Percentiles rank a stretch among this genome's conserved stretches.
phyloP scores from a whole-genome alignment of 2,797 vertebrate species.

The Melanotaenia trifasciata region DNA sequence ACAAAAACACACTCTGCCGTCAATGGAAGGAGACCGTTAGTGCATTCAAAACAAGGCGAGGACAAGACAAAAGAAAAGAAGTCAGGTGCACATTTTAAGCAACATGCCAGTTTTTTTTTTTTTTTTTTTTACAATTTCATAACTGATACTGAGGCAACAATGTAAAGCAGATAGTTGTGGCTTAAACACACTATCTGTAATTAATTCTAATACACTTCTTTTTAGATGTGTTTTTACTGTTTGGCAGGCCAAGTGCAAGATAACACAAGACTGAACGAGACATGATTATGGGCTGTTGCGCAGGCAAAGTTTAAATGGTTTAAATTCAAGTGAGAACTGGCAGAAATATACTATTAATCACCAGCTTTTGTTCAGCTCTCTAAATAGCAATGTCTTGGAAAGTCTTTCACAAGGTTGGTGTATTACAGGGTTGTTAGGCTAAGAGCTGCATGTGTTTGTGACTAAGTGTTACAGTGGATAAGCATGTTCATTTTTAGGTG shows the following conservation, averaged over 20 bases:
- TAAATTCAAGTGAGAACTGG: slow-evolving; percentile 80
- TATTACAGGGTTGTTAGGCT: slow-evolving; percentile 22
- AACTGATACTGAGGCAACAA: slow-evolving; percentile 65
- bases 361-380: slow-evolving; percentile 72
- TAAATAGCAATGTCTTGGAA: slow-evolving; percentile 76
- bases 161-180: slow-evolving; percentile 59
- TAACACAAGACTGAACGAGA: slow-evolving; percentile 71
- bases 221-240: slow-evolving; percentile 73
- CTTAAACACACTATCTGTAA: slow-evolving; percentile 66
- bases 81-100: slow-evolving; percentile 45
- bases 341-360: slow-evolving; percentile 82
- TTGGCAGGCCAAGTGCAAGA: slow-evolving; percentile 73
- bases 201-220: slow-evolving; percentile 69
- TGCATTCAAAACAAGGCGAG: slow-evolving; percentile 58
- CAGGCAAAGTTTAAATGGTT: slow-evolving; percentile 82
- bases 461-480: slow-evolving; percentile 53
- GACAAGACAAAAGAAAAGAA: slow-evolving; percentile 46
- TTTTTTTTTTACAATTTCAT: slow-evolving; percentile 53
- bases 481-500: slow-evolving; percentile 72
- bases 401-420: slow-evolving; percentile 44
- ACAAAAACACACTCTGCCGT: slow-evolving; percentile 31
- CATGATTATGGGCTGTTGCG: slow-evolving; percentile 78
- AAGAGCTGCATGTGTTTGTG: slow-evolving; percentile 41
- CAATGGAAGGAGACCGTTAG: slow-evolving; percentile 26
- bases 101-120: slow-evolving; percentile 30